Base-by-base conservation (phyloP, 64 coral and sea anemone genomes). In the Pocillopora damicornis region DNA sequence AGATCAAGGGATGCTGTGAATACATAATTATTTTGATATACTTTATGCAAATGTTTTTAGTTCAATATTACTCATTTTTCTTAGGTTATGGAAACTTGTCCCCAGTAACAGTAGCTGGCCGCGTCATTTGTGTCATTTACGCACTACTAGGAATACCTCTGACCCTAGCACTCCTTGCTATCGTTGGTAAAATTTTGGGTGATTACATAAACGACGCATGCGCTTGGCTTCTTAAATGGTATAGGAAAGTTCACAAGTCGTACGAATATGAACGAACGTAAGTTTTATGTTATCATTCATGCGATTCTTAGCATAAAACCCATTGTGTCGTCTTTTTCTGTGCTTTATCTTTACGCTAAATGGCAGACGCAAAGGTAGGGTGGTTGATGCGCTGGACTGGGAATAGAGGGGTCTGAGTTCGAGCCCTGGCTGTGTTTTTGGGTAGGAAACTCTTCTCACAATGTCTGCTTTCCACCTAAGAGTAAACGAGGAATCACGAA, bases 231-330 rank as follows among this genome's bases (percentile, higher is more conserved):
- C n/a, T 97, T 16, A 93, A 93, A 65, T 92, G 94, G 63, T 84
- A 90, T 36, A 77, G 81, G 60, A 88, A 88, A 35, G 62, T 87
- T 2, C 89, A 89, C 72, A 91, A 83, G 11, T 72, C 89, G 5
- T 97, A 97, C 87, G 91, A 97, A 73, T 97, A 93, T 23, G 94
- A 97, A 88, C 84, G 91, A 68, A 92, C 83, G 94, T 97, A 78
- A 90, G 94, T 30, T 30, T 30, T 30, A 30, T 30, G 30, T 30
- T 30, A 30, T 30, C 30, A 30, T 30, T 30, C 30, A 30, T 51
- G 42, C 42, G 42, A 51, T 51, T 51, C 42, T 51, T 51, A 51
- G 42, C 42, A 51, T 51, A 51, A 2, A 51, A 51, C 42, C 42
- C 42, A 51, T 30, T 30, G 30, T 30, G 30, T 30, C 30, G 30